Evolutionary conservation across 2,888 invertebrate species (phyloP).

Genomic region (Busseola fusca): DNA sequence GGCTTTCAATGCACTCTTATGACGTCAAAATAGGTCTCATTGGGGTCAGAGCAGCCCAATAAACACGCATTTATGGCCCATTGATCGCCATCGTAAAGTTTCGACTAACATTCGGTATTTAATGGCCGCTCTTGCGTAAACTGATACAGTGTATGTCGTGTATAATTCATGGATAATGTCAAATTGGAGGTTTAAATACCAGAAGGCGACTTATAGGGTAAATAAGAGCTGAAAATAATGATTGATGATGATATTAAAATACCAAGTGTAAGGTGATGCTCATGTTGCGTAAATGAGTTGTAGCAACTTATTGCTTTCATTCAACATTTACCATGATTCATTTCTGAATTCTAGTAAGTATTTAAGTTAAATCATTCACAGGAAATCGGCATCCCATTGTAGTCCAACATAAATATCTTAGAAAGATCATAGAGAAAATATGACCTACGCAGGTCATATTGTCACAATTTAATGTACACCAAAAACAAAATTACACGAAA

Average conservation of each 20-base stretch:
- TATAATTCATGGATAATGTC: slow-evolving; percentile 48
- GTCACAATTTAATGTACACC: slow-evolving; percentile 24
- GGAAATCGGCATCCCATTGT: neutral
- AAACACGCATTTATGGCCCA: slow-evolving; percentile 55
- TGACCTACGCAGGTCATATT: neutral
- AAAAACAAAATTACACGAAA: slow-evolving; percentile 19
- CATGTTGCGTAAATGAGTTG: slow-evolving; percentile 8
- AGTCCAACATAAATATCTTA: neutral
- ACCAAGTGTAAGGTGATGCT: slow-evolving; percentile 9
- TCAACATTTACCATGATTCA: neutral
- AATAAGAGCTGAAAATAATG: slow-evolving; percentile 41
- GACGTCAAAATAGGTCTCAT: slow-evolving; percentile 56
- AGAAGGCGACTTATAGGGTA: slow-evolving; percentile 39
- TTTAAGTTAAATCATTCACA: neutral
- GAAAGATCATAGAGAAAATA: slow-evolving; percentile 30
- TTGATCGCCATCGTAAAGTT: slow-evolving; percentile 64
- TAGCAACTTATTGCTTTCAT: neutral
- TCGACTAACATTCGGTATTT: slow-evolving; percentile 61
- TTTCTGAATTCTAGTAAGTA: neutral
- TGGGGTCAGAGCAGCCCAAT: slow-evolving; percentile 53
- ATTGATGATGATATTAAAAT: slow-evolving; percentile 45
- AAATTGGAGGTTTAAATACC: slow-evolving; percentile 36
- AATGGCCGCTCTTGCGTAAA: slow-evolving; percentile 57
- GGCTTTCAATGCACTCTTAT: slow-evolving; percentile 37
- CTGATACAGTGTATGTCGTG: slow-evolving; percentile 33